phyloP scores from a whole-genome alignment of 2,888 invertebrate genomes.

The Saturnia japonica region DNA sequence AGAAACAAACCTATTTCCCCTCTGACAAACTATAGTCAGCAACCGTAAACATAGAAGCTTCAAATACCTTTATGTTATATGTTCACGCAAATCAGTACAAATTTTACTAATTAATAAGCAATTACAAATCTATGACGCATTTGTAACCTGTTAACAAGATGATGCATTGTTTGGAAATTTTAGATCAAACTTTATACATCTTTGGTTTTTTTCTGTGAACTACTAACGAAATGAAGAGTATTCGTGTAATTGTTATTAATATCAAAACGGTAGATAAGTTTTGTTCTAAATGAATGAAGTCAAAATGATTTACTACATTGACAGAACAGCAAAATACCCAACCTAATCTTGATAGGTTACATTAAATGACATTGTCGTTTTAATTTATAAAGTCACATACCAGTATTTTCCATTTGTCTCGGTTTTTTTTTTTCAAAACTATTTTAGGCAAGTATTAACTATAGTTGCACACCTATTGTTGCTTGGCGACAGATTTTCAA shows the following conservation, averaged over 20 bases:
- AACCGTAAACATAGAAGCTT: background rate
- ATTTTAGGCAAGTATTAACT: no score
- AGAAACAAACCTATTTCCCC: background rate
- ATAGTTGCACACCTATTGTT: no score
- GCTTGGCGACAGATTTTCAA: no score
- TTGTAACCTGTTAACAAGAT: conserved; percentile 7
- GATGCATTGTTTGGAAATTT: conserved; percentile 11
- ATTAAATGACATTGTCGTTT: no score
- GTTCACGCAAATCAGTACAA: conserved; percentile 7
- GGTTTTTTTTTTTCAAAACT: background rate
- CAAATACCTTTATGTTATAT: conserved; percentile 6
- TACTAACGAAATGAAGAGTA: background rate
- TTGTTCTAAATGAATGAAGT: no score
- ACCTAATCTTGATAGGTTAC: no score
- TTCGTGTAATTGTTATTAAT: background rate
- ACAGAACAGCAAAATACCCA: no score
- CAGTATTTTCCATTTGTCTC: background rate
- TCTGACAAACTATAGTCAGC: background rate
- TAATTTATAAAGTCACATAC: background rate
- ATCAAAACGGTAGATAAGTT: background rate
- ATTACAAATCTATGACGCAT: conserved; percentile 15
- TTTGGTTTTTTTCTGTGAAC: background rate
- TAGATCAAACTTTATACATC: background rate
- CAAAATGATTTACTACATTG: no score
- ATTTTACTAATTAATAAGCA: conserved; percentile 18